Conservation (phyloP, 2,113 vertebrate genomes). For the Rynchops niger region DNA sequence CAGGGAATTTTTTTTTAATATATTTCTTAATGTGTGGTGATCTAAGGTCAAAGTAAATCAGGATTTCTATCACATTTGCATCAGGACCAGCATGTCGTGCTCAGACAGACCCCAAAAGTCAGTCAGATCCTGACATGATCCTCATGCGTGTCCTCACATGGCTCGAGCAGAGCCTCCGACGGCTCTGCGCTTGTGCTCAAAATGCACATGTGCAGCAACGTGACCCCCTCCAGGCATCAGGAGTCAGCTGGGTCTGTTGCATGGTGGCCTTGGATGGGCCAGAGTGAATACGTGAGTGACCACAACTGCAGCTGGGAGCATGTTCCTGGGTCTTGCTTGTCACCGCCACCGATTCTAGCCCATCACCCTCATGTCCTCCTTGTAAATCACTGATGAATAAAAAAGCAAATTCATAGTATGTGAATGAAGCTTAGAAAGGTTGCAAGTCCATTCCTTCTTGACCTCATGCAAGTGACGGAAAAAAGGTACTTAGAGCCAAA, state of each 20-base stretch:
- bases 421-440: background rate
- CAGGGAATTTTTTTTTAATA: background rate
- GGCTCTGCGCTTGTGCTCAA: accelerated
- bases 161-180: accelerated
- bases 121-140: background rate
- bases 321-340: background rate
- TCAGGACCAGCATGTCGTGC: background rate
- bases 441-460: background rate
- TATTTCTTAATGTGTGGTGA: background rate
- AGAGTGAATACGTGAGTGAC: background rate
- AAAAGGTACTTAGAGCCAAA: background rate
- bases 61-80: background rate
- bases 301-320: accelerated
- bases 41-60: background rate
- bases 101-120: accelerated
- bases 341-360: background rate
- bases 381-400: background rate
- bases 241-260: background rate
- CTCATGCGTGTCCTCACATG: background rate
- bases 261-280: background rate
- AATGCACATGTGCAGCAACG: background rate
- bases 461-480: background rate
- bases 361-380: background rate
- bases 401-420: background rate
- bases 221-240: background rate